phyloP scores from a whole-genome alignment of 2,797 vertebrate species.

The Xiphophorus birchmanni region DNA sequence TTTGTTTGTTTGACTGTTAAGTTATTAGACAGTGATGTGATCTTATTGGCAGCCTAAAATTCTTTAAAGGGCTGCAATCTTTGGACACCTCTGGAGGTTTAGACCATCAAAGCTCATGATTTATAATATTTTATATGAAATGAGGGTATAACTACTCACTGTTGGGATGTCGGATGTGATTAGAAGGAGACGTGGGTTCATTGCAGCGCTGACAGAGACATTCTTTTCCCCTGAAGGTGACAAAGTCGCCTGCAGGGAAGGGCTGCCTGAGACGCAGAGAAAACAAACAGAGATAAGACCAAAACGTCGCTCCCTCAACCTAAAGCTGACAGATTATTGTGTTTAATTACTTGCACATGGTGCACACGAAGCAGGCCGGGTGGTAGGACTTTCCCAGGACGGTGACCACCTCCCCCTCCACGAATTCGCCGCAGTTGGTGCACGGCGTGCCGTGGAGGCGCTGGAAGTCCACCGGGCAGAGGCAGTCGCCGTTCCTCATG shows the following conservation, averaged over 20 bases:
- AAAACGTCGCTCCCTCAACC: not conserved
- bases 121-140: not conserved
- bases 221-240: slow-evolving; percentile 96
- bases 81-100: not conserved
- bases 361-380: slow-evolving; percentile 94
- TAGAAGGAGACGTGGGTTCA: slow-evolving; percentile 85
- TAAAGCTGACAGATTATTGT: not conserved
- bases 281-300: not conserved
- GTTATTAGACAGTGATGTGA: too few species aligned
- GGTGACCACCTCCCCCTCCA: slow-evolving; percentile 95
- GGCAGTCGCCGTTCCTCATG: slow-evolving; percentile 90
- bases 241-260: slow-evolving; percentile 93
- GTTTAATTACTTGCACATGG: slow-evolving; percentile 90
- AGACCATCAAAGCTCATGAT: slow-evolving; percentile 23
- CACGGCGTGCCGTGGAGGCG: slow-evolving; percentile 94
- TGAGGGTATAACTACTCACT: slow-evolving; percentile 79
- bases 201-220: slow-evolving; percentile 94
- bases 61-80: too few species aligned
- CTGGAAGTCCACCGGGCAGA: slow-evolving; percentile 97
- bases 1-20: too few species aligned
- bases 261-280: slow-evolving; percentile 81
- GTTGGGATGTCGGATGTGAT: slow-evolving; percentile 77
- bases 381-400: slow-evolving; percentile 97
- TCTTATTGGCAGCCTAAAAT: too few species aligned
- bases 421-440: slow-evolving; percentile 92